Evolutionary conservation across 2,797 vertebrate genomes (phyloP).

Genomic region (Triplophysa yarkandensis): DNA sequence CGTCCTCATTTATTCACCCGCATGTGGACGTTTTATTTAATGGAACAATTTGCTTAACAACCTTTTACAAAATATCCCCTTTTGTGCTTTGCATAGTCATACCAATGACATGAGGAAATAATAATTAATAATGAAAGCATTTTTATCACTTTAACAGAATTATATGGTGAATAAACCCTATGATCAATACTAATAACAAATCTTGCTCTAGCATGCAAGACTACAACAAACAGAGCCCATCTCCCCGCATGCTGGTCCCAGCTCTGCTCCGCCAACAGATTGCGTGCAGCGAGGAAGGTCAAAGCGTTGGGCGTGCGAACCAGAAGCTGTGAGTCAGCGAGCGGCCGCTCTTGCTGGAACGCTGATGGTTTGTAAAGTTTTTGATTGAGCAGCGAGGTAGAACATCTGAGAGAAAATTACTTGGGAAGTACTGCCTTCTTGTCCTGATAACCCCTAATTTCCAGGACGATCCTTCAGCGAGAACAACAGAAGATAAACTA

Average conservation of each 20-base stretch:
- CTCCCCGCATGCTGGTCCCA: background rate
- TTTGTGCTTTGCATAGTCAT: too few species aligned
- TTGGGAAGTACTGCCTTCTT: background rate
- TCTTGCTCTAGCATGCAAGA: background rate
- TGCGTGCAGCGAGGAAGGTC: background rate
- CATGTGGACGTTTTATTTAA: too few species aligned
- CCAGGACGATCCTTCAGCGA: background rate
- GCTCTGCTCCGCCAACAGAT: slow-evolving; percentile 4
- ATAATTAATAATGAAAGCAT: too few species aligned
- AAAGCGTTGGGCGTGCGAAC: slow-evolving; percentile 19
- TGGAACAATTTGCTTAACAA: too few species aligned
- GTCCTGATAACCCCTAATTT: background rate
- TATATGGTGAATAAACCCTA: too few species aligned
- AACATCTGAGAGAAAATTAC: background rate
- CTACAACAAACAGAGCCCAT: too few species aligned
- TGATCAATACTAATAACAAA: background rate
- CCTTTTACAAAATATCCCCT: too few species aligned
- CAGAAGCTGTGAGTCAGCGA: background rate
- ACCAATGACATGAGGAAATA: too few species aligned
- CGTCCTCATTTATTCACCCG: too few species aligned
- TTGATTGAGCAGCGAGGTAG: background rate
- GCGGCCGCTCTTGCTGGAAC: background rate
- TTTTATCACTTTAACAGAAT: too few species aligned
- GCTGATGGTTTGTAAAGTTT: slow-evolving; percentile 4
- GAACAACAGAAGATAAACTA: slow-evolving; percentile 19